phyloP scores from a whole-genome alignment of 2,888 invertebrate genomes.

The Galerucella pusilla region DNA sequence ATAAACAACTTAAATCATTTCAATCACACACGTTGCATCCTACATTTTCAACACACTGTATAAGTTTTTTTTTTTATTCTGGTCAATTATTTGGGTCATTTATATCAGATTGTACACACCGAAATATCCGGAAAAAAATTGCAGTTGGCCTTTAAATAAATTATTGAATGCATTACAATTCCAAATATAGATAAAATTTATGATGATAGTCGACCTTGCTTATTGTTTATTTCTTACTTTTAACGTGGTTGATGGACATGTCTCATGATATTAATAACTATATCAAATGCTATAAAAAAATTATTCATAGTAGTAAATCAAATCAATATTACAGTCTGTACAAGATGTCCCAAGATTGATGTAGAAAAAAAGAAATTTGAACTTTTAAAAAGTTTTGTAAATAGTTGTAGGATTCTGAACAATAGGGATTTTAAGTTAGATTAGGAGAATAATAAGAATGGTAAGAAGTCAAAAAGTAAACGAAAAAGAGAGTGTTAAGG shows the following conservation, averaged over 20 bases:
- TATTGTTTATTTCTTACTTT: constrained; percentile 3
- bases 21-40: neutral
- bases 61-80: neutral
- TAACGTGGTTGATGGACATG: neutral
- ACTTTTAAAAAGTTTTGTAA: too few relatives aligned
- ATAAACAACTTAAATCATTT: too few relatives aligned
- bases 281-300: neutral
- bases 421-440: too few relatives aligned
- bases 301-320: neutral
- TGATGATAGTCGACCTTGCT: constrained; percentile 8
- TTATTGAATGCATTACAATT: constrained; percentile 23
- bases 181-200: constrained; percentile 32
- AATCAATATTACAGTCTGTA: too few relatives aligned
- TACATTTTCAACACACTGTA: neutral
- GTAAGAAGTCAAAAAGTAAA: too few relatives aligned
- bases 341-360: too few relatives aligned
- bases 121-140: neutral
- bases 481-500: too few relatives aligned
- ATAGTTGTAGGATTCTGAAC: too few relatives aligned
- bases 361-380: too few relatives aligned
- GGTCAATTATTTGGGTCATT: neutral
- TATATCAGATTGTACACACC: neutral
- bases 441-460: too few relatives aligned
- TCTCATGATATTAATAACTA: neutral
- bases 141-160: constrained; percentile 20